Evolutionary conservation across 2,888 invertebrate genomes (phyloP).

Genomic region (Dryobotodes eremita): DNA sequence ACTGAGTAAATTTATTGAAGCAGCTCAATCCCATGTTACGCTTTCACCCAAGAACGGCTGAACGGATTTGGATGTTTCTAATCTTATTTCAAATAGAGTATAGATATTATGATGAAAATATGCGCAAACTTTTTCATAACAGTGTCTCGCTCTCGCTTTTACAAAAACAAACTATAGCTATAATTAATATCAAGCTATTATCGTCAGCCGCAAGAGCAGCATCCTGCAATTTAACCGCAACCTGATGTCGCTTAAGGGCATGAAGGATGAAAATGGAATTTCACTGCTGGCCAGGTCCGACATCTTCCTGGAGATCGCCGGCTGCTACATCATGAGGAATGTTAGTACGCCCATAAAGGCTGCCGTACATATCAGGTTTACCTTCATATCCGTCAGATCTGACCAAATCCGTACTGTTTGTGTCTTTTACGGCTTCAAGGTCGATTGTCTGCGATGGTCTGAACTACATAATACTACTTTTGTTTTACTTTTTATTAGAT

Average conservation of each 20-base stretch:
- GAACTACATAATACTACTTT: neutral
- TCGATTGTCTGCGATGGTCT: neutral
- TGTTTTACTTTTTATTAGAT: neutral
- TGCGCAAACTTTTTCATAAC: neutral
- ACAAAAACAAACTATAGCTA: neutral
- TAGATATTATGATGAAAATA: neutral
- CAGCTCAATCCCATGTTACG: too few relatives aligned
- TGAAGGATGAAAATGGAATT: slow-evolving; percentile 72
- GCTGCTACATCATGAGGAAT: slow-evolving; percentile 84
- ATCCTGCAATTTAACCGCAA: slow-evolving; percentile 82
- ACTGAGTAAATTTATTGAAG: too few relatives aligned
- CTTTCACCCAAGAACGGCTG: too few relatives aligned
- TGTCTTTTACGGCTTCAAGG: neutral
- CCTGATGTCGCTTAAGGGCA: slow-evolving; percentile 78
- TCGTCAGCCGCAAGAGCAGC: slow-evolving; percentile 81
- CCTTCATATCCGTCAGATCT: neutral
- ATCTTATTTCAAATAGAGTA: too few relatives aligned
- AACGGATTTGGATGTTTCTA: too few relatives aligned
- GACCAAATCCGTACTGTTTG: too few relatives aligned
- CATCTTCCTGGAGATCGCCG: slow-evolving; percentile 81
- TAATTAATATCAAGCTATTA: neutral
- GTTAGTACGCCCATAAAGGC: slow-evolving; percentile 68
- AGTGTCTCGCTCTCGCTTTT: neutral
- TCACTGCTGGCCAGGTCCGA: slow-evolving; percentile 76
- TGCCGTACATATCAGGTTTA: too few relatives aligned